Conservation (phyloP, 2,888 invertebrate genomes). For the Caenorhabditis doughertyi region DNA sequence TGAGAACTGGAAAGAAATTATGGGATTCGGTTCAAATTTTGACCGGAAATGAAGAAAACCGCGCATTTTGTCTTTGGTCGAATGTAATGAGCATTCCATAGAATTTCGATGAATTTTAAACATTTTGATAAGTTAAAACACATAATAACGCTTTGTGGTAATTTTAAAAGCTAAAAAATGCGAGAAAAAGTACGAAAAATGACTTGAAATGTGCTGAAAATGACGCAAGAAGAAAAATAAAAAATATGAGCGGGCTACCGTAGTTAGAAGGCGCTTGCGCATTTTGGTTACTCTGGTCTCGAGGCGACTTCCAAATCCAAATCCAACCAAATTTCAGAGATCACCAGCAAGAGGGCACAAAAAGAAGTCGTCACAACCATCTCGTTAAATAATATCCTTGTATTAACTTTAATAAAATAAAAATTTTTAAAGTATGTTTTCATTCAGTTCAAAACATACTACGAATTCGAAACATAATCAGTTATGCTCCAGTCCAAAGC, state of each 20-base stretch:
- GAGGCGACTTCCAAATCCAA: not conserved
- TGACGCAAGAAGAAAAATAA: not conserved
- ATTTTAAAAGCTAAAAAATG: too few species aligned
- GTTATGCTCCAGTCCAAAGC: too few species aligned
- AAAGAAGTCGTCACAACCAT: slow-evolving; percentile 1
- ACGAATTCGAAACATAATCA: too few species aligned
- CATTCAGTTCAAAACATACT: too few species aligned
- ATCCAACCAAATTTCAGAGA: not conserved
- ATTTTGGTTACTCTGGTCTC: not conserved
- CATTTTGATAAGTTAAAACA: too few species aligned
- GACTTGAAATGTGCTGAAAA: slow-evolving; percentile 1
- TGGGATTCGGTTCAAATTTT: not conserved
- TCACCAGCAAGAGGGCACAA: slow-evolving; percentile 23
- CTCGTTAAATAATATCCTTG: not conserved
- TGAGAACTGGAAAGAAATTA: too few species aligned
- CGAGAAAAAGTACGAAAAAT: slow-evolving; percentile 1
- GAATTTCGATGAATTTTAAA: not conserved
- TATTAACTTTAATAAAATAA: not conserved
- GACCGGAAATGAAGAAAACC: not conserved
- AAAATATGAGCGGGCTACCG: slow-evolving; percentile 19
- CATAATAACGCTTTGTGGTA: too few species aligned
- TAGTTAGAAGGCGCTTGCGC: slow-evolving; percentile 21
- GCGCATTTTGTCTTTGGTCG: too few species aligned
- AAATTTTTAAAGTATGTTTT: too few species aligned
- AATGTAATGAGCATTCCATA: too few species aligned